These are phyloP conservation scores for Catocala nupta DNA, from an alignment of 2,888 invertebrate species.

Conservation along the genomic window DNA sequence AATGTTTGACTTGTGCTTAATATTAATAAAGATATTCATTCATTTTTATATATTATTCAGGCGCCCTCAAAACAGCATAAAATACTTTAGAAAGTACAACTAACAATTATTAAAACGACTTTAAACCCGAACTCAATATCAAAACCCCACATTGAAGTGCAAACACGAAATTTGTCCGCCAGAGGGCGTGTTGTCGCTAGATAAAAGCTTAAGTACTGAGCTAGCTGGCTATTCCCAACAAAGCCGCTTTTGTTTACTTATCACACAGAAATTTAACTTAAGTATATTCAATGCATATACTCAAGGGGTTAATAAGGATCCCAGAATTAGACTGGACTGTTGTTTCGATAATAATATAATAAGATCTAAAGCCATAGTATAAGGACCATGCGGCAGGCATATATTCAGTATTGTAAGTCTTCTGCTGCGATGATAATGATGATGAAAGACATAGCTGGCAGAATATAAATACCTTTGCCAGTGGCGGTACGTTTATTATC, in stretches of 20 bases:
- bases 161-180: slow-evolving; percentile 33
- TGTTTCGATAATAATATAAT: too few species aligned
- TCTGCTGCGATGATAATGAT: too few species aligned
- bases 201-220: slow-evolving; percentile 47
- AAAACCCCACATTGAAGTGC: slow-evolving; percentile 20
- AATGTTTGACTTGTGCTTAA: too few species aligned
- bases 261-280: slow-evolving; percentile 23
- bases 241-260: slow-evolving; percentile 48
- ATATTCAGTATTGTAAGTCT: too few species aligned
- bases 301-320: too few species aligned
- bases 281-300: not conserved
- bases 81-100: not conserved
- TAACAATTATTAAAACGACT: not conserved
- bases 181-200: slow-evolving; percentile 43
- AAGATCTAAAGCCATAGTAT: too few species aligned
- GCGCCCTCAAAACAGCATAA: not conserved
- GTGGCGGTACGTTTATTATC: too few species aligned
- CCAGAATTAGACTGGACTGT: too few species aligned
- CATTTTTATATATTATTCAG: not conserved
- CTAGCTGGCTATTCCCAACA: slow-evolving; percentile 54
- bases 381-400: too few species aligned
- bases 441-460: too few species aligned
- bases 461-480: too few species aligned
- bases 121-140: slow-evolving; percentile 21
- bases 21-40: too few species aligned